Conservation (phyloP, 2,797 vertebrate species). For the Corythornis leucogaster region DNA sequence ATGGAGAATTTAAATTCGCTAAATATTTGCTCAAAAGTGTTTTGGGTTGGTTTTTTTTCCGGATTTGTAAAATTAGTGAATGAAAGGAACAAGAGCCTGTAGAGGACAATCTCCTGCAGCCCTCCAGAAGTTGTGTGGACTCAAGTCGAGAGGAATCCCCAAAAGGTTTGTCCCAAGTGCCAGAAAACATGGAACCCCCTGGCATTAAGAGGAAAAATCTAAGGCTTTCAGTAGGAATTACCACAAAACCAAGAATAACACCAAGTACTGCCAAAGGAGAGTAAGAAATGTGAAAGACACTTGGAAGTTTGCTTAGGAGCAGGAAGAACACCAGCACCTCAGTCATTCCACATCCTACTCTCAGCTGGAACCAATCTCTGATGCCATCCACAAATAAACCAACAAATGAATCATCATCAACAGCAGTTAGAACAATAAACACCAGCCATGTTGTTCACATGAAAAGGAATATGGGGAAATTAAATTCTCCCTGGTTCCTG, state of each 20-base stretch:
- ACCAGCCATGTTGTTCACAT: neutral
- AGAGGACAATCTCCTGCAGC: neutral
- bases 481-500: neutral
- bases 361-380: neutral
- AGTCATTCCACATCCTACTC: neutral
- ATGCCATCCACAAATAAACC: neutral
- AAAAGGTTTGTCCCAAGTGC: neutral
- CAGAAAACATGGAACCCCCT: neutral
- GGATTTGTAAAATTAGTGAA: neutral
- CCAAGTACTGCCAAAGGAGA: neutral
- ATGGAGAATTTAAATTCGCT: neutral
- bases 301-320: neutral
- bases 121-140: neutral
- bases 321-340: neutral
- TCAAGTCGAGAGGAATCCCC: neutral
- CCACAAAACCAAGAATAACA: neutral
- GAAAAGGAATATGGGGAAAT: neutral
- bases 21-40: neutral
- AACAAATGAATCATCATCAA: neutral
- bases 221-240: neutral
- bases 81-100: neutral
- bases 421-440: neutral
- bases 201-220: neutral
- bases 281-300: neutral
- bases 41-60: neutral